Conservation (phyloP, 2,888 invertebrate genomes). For the Taphrorychus bicolor region DNA sequence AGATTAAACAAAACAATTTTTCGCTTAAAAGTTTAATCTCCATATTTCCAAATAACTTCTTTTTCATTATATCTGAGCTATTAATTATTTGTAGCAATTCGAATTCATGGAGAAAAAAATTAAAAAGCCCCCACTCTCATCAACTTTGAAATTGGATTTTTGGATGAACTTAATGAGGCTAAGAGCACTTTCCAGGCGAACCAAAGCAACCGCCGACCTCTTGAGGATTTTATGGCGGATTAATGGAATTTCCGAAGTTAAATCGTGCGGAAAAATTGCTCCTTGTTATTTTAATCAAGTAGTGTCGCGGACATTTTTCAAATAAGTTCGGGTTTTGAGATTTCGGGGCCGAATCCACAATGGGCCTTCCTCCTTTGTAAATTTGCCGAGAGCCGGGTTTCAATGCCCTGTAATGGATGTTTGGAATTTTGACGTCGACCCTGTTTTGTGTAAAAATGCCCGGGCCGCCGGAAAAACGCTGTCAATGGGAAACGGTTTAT, state of each 20-base stretch:
- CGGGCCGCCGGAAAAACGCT: constrained; percentile 14
- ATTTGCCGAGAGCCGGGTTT: constrained; percentile 10
- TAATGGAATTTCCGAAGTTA: constrained; percentile 20
- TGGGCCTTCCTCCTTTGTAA: constrained; percentile 16
- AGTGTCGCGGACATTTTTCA: constrained; percentile 30
- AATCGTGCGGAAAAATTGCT: constrained; percentile 20
- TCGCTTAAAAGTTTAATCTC: too few relatives aligned
- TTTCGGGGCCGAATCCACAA: constrained; percentile 19
- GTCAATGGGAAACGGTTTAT: constrained; percentile 18
- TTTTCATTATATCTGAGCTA: background rate
- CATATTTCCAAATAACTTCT: background rate
- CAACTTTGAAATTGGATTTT: constrained; percentile 14
- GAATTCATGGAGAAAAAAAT: background rate
- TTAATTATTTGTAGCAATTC: too few relatives aligned
- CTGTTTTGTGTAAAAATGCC: constrained; percentile 23
- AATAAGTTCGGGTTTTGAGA: constrained; percentile 23
- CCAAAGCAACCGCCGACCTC: constrained; percentile 17
- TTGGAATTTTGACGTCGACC: constrained; percentile 22
- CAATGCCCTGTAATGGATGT: constrained; percentile 20
- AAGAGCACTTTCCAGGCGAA: constrained; percentile 3
- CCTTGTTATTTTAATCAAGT: constrained; percentile 34
- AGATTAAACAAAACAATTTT: too few relatives aligned
- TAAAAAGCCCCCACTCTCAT: constrained; percentile 13
- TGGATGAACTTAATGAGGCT: constrained; percentile 14
- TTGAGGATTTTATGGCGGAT: constrained; percentile 22